Base-by-base conservation (phyloP, 2,113 vertebrate genomes). In the Tylochromis polylepis region DNA sequence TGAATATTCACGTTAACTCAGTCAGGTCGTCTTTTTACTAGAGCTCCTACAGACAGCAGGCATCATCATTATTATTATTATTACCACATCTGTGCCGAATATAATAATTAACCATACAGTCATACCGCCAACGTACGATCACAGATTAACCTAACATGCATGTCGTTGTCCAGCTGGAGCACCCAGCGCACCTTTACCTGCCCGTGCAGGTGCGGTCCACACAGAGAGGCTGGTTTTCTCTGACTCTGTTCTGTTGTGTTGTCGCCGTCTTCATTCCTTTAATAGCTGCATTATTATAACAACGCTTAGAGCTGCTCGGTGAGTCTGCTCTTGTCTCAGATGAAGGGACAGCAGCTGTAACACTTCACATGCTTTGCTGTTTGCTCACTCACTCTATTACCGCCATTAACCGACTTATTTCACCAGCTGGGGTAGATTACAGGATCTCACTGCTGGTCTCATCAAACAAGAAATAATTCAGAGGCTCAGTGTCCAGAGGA, bases 381-480 rank as follows among this genome's bases (percentile, higher is more conserved):
- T 87, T 14, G n/a, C n/a, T 36, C 12, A 56, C 3, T 70, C 72
- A 29, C 36, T 11, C n/a, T 78, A 16, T 87, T 88, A 15, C 82
- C 43, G 2, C 53, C 41, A 70, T 89, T 70, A 51, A 55, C 15
- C 3, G 8, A 31, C 22, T 72, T 8, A 29, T 88, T 86, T 81
- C 82, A 85, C 41, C 81, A 81, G 84, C 83, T 43, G 77, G 20
- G 79, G 24, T 24, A 14, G 62, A 58, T 67, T 60, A 87, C 83
- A 90, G 10, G 79, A 82, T 78, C 83, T 84, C 83, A 82, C 85
- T 78, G 82, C 86, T 11, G 72, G 10, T 67, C 78, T 89, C 86
- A 89, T 85, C 87, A 90, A 89, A 89, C 86, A 57, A 43, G 79
- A 91, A 75, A 87, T 85, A 85, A 90, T 85, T 83, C 82, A 86